phyloP scores from a whole-genome alignment of 2,113 vertebrate species.

The Notechis scutatus region DNA sequence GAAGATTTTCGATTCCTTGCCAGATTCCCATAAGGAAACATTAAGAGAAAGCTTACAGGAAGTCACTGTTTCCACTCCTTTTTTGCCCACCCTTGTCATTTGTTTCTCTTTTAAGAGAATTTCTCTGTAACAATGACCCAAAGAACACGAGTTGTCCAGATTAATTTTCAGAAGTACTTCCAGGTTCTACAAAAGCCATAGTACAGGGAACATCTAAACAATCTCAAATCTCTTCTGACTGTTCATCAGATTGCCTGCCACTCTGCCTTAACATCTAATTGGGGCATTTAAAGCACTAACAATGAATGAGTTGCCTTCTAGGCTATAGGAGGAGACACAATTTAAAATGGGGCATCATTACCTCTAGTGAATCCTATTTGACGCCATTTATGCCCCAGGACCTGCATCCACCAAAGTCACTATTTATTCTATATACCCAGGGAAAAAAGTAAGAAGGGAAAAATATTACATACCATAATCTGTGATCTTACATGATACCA shows the following conservation, averaged over 20 bases:
- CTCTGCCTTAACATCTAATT: background rate
- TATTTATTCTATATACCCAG: background rate
- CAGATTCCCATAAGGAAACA: background rate
- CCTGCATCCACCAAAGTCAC: background rate
- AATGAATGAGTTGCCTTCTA: background rate
- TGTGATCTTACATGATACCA: constrained; percentile 98
- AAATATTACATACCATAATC: constrained; percentile 85
- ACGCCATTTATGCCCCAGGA: background rate
- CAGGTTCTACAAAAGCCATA: background rate
- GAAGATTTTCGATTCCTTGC: background rate
- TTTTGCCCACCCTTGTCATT: background rate
- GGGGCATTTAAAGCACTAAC: background rate
- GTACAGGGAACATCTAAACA: background rate
- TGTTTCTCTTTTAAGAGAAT: background rate
- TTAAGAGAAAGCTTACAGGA: background rate
- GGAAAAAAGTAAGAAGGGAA: background rate
- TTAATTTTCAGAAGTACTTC: background rate
- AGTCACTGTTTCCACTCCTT: background rate
- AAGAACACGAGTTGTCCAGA: background rate
- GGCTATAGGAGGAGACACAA: background rate
- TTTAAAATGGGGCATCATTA: background rate
- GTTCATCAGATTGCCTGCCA: background rate
- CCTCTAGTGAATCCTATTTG: background rate
- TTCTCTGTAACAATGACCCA: background rate
- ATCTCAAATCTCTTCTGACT: background rate